phyloP scores from a whole-genome alignment of 2,113 vertebrate species.

The Sinocyclocheilus anshuiensis region DNA sequence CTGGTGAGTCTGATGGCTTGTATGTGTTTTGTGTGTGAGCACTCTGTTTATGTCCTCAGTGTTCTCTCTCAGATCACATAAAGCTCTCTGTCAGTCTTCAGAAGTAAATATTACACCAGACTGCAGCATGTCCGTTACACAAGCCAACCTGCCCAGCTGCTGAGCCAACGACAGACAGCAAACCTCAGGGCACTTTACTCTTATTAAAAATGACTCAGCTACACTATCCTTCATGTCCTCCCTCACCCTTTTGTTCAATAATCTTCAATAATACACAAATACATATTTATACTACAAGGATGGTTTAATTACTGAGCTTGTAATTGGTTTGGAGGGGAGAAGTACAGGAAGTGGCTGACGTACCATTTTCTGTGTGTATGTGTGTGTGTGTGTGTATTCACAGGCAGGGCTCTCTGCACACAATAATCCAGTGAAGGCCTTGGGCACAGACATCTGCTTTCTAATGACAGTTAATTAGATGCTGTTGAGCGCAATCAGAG shows the following conservation, averaged over 20 bases:
- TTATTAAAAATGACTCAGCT: constrained; percentile 42
- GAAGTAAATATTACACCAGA: constrained; percentile 26
- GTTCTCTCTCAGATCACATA: constrained; percentile 30
- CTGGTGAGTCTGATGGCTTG: background rate
- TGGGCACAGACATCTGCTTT: constrained; percentile 88
- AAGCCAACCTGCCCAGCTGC: constrained; percentile 1
- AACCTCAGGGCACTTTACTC: constrained; percentile 17
- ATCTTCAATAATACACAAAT: constrained; percentile 43
- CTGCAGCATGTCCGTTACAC: constrained; percentile 29
- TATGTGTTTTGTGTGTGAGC: background rate
- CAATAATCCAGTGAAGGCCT: constrained; percentile 71
- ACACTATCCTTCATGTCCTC: background rate
- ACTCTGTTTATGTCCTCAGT: background rate
- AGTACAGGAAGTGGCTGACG: constrained; percentile 52
- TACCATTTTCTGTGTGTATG: constrained; percentile 57
- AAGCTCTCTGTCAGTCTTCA: constrained; percentile 45
- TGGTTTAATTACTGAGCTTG: constrained; percentile 52
- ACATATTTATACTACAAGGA: constrained; percentile 51
- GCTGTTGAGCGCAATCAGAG: constrained; percentile 89
- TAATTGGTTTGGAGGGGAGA: constrained; percentile 53
- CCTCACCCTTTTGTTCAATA: constrained; percentile 19
- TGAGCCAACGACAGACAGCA: constrained; percentile 13
- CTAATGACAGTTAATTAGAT: constrained; percentile 94
- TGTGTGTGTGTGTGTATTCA: constrained; percentile 57
- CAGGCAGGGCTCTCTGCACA: constrained; percentile 52